phyloP scores from a whole-genome alignment of 2,797 vertebrate species.

The Presbytis comata region DNA sequence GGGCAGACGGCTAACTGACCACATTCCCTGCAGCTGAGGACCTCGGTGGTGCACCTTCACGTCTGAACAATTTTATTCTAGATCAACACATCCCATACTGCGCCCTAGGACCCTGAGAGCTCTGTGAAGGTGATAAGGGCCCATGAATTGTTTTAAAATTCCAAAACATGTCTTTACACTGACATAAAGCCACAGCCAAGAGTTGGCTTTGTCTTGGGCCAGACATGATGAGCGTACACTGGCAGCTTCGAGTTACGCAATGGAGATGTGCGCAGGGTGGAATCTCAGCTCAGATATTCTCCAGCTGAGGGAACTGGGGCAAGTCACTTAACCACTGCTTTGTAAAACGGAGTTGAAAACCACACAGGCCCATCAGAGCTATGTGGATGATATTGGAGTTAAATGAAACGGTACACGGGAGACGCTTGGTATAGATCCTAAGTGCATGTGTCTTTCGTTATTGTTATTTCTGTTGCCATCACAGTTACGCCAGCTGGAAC shows the following conservation, averaged over 20 bases:
- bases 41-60: background rate
- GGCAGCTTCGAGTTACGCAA: rapidly evolving
- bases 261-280: no score
- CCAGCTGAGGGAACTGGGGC: background rate
- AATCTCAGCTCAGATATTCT: no score
- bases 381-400: no score
- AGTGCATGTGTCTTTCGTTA: rapidly evolving
- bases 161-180: background rate
- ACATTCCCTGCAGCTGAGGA: background rate
- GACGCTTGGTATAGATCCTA: rapidly evolving
- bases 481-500: rapidly evolving
- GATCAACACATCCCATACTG: background rate
- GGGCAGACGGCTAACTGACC: background rate
- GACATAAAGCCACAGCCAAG: background rate
- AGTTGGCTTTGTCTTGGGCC: background rate
- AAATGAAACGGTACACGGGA: rapidly evolving
- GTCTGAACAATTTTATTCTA: background rate
- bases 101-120: background rate
- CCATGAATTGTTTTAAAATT: rapidly evolving
- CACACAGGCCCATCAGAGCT: rapidly evolving
- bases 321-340: background rate
- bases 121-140: background rate
- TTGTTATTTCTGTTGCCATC: rapidly evolving
- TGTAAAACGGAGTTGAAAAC: background rate
- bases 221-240: rapidly evolving